Percentiles rank a stretch among this genome's conserved stretches.
phyloP scores from a whole-genome alignment of 2,797 vertebrate genomes.

The Spinus pinus region DNA sequence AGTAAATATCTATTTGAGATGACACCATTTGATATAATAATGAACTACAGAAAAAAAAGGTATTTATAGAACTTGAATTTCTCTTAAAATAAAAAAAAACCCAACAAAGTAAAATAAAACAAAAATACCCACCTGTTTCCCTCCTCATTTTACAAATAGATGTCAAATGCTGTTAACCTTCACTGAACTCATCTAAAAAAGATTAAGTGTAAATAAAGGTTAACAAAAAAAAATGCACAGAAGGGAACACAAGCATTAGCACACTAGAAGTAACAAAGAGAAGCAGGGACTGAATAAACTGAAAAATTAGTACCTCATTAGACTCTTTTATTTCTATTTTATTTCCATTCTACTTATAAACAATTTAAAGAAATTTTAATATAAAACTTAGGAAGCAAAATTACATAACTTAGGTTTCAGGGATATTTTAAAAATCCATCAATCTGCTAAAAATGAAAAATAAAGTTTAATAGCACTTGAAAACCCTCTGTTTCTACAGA shows the following conservation, averaged over 20 bases:
- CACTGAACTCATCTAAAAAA: constrained; percentile 32
- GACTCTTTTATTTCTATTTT: background rate
- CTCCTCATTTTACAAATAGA: background rate
- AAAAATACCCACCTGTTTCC: background rate
- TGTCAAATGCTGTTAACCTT: constrained; percentile 12
- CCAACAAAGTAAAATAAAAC: background rate
- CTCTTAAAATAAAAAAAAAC: background rate
- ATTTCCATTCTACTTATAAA: background rate
- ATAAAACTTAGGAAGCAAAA: background rate
- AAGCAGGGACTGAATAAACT: background rate
- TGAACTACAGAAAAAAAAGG: accelerated
- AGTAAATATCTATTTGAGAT: background rate
- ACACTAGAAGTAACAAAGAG: background rate
- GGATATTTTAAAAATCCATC: background rate
- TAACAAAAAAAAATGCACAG: background rate
- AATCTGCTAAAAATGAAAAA: background rate
- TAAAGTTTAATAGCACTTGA: background rate
- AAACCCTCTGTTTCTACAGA: background rate
- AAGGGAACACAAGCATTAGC: background rate
- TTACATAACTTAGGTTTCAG: background rate
- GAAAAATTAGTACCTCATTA: background rate
- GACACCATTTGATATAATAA: background rate
- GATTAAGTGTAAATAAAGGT: background rate
- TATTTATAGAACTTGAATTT: background rate
- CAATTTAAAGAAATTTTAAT: background rate